Evolutionary conservation across 92 coral and sea anemone species (phyloP).

Genomic region (Heteractis magnifica): DNA sequence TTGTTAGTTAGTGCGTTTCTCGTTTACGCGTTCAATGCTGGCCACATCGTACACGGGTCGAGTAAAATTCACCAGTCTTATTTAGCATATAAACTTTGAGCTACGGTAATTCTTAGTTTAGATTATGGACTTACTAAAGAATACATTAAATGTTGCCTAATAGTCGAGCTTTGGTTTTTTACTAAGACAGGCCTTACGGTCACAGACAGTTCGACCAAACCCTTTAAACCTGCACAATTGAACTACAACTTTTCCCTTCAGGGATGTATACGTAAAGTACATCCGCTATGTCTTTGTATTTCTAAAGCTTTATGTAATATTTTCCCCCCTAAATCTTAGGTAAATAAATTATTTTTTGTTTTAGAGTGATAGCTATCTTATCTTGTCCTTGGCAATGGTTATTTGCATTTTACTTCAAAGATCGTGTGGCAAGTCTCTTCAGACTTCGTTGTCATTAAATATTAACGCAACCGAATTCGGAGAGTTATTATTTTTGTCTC

Average conservation of each 20-base stretch:
- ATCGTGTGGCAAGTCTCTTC: neutral
- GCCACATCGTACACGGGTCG: neutral
- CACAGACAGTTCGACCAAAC: no score
- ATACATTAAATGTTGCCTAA: conserved; percentile 10
- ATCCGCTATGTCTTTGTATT: neutral
- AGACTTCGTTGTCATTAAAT: conserved; percentile 19
- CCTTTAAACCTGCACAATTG: neutral
- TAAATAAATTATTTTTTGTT: conserved; percentile 22
- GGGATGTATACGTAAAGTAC: neutral
- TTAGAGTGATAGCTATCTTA: conserved; percentile 16
- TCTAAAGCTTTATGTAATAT: neutral
- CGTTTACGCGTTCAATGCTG: neutral
- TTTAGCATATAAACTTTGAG: conserved; percentile 8
- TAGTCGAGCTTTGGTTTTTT: neutral
- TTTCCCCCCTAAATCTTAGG: neutral
- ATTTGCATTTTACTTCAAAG: conserved; percentile 19
- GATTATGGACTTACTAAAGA: conserved; percentile 6
- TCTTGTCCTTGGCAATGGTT: neutral
- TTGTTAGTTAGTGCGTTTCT: no score
- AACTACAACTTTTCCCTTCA: neutral
- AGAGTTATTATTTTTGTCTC: neutral
- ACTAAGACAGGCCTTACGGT: neutral
- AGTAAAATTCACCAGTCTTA: neutral
- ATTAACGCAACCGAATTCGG: conserved; percentile 1
- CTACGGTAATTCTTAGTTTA: conserved; percentile 20